Evolutionary conservation across 2,113 vertebrate species (phyloP), one percentile per base, ranked within the genome.

Genomic region (Alectura lathami): DNA sequence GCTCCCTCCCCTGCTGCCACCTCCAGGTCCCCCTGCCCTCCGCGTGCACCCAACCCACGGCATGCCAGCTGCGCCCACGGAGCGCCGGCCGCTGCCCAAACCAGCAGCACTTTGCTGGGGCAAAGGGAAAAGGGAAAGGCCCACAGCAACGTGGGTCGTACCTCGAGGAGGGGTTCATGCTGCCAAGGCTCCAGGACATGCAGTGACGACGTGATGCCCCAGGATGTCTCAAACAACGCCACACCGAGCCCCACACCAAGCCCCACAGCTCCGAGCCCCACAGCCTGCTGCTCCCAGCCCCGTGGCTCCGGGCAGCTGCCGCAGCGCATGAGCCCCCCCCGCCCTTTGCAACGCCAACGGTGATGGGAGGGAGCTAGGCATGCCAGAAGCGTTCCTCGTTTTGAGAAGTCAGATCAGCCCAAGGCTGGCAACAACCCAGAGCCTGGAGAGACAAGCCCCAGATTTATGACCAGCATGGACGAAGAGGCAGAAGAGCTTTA

Each of bases 31-130:
- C 4, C n/a, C 47, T 8, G 5, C 40, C 38, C 11, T 54, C 42
- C 38, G 54, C 1, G 0, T 22, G 10, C 14, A 9, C 57, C 60
- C 36, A 40, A 6, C 0, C 1, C 21, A 26, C 59, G 3, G 0
- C 10, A 0, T 5, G 2, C 8, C 2, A n/a, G n/a, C 57, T 1
- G 16, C 47, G 4, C 13, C 1, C 0, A 66, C 3, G 1, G 5
- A n/a, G 26, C 3, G 0, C 1, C 0, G 17, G 4, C 54, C 10
- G 11, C 8, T 13, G 38, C 60, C 38, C 60, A 29, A 24, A 42
- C 18, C 60, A 18, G 26, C 24, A 24, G 54, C 5, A 1, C 36
- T 2, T 2, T 7, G 0, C 24, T 3, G 5, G 42, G 51, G 4
- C 29, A 1, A 1, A 47, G 43, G 38, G n/a, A 34, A 17, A 36